Percentiles rank a stretch among this genome's conserved stretches.
Conservation (phyloP, 2,888 invertebrate genomes). For the Drosophila demipolita region DNA sequence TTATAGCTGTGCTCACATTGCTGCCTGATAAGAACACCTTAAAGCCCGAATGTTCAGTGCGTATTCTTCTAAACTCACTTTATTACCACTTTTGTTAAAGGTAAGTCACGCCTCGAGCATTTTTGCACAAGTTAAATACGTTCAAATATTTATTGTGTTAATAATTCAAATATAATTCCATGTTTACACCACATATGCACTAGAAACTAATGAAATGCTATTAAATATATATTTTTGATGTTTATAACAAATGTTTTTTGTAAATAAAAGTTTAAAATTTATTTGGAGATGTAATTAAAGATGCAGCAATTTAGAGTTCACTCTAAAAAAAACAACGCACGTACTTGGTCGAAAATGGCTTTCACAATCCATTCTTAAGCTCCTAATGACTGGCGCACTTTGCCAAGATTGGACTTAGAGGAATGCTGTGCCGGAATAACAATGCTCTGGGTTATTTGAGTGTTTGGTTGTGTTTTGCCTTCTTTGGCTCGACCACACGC, state of each 20-base stretch:
- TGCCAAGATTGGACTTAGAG: constrained; percentile 35
- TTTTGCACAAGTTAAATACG: constrained; percentile 7
- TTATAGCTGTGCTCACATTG: constrained; percentile 51
- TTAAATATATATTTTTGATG: not conserved
- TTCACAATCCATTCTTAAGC: constrained; percentile 7
- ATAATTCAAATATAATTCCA: constrained; percentile 1
- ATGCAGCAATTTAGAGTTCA: not conserved
- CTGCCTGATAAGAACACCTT: constrained; percentile 31
- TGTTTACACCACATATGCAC: not conserved
- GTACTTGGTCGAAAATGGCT: not conserved
- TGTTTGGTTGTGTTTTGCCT: constrained; percentile 40
- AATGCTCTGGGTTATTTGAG: constrained; percentile 38
- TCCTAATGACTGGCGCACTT: constrained; percentile 37
- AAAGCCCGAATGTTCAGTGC: constrained; percentile 15
- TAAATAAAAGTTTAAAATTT: not conserved
- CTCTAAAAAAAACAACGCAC: constrained; percentile 4
- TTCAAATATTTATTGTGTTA: not conserved
- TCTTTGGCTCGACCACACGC: constrained; percentile 63
- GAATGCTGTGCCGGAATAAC: constrained; percentile 15
- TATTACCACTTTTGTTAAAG: constrained; percentile 15
- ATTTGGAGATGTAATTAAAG: not conserved
- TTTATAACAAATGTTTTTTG: not conserved
- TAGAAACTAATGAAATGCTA: not conserved
- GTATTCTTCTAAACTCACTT: constrained; percentile 1
- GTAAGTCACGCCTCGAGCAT: constrained; percentile 3